A percentile compares a stretch with the other conserved stretches of the same genome.
Evolutionary conservation across 2,113 vertebrate species (phyloP).

Genomic region (Pluvianellus socialis): DNA sequence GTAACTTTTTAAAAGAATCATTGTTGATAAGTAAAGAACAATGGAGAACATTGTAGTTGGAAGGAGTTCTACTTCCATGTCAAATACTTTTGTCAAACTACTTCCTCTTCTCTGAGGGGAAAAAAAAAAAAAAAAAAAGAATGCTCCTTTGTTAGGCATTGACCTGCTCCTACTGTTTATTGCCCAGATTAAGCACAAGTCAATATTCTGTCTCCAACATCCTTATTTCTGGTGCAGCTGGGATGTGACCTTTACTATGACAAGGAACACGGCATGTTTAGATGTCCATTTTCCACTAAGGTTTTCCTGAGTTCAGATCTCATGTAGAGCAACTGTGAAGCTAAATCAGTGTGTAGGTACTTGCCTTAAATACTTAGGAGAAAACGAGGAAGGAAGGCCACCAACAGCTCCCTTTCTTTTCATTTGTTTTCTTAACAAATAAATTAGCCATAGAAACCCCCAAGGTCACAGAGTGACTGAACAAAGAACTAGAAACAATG

Average conservation of each 20-base stretch:
- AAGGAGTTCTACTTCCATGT: background rate
- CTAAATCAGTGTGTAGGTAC: background rate
- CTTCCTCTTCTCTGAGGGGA: background rate
- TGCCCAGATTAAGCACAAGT: background rate
- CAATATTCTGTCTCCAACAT: background rate
- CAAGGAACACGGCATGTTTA: background rate
- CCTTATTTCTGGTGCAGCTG: background rate
- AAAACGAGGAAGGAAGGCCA: background rate
- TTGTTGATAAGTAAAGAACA: background rate
- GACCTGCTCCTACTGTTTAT: background rate
- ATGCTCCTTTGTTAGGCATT: background rate
- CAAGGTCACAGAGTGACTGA: background rate
- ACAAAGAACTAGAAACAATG: background rate
- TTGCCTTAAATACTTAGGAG: background rate
- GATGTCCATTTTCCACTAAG: background rate
- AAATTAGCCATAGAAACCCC: background rate
- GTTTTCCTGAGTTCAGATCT: background rate
- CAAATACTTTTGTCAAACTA: background rate
- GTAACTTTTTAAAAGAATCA: background rate
- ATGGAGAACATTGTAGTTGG: background rate
- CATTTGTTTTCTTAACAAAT: background rate
- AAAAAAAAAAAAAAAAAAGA: background rate
- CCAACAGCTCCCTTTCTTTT: background rate
- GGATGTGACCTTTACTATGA: background rate
- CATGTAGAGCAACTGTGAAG: background rate